These are phyloP conservation scores for Cephalopterus ornatus DNA, from an alignment of 2,113 vertebrate species.

Conservation along the genomic window DNA sequence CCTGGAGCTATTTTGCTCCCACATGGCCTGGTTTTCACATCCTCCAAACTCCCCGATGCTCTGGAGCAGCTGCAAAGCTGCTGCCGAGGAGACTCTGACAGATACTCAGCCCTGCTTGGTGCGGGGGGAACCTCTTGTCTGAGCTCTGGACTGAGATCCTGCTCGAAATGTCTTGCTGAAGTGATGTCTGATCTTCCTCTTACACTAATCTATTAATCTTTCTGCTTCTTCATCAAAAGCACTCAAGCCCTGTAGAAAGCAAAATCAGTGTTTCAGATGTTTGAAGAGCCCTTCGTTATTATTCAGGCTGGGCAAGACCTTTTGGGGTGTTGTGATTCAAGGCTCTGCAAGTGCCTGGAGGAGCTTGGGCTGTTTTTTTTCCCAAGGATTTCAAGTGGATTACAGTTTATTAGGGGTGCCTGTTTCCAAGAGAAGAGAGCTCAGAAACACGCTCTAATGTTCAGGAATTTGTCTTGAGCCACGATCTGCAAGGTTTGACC, in stretches of 20 bases:
- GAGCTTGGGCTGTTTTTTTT: not conserved
- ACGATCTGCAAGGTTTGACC: not conserved
- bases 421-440: not conserved
- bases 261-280: not conserved
- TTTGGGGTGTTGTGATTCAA: not conserved
- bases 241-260: not conserved
- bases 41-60: not conserved
- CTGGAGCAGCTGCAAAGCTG: constrained; percentile 18
- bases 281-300: constrained; percentile 6
- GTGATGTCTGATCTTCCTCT: constrained; percentile 4
- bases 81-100: not conserved
- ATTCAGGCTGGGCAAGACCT: constrained; percentile 13
- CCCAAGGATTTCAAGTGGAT: not conserved
- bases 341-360: not conserved
- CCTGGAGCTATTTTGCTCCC: constrained; percentile 45
- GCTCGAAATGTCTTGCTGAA: constrained; percentile 16
- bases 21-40: not conserved
- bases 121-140: not conserved
- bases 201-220: constrained; percentile 10
- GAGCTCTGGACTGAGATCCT: not conserved
- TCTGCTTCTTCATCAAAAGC: constrained; percentile 32
- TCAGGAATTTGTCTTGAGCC: not conserved
- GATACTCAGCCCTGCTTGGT: not conserved
- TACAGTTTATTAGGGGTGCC: not conserved
- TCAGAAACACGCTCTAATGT: not conserved